A percentile compares a stretch with the other conserved stretches of the same genome.
These are phyloP conservation scores for Brachystomella parvula DNA, from an alignment of 1,140 invertebrate genomes.

Conservation along the genomic window DNA sequence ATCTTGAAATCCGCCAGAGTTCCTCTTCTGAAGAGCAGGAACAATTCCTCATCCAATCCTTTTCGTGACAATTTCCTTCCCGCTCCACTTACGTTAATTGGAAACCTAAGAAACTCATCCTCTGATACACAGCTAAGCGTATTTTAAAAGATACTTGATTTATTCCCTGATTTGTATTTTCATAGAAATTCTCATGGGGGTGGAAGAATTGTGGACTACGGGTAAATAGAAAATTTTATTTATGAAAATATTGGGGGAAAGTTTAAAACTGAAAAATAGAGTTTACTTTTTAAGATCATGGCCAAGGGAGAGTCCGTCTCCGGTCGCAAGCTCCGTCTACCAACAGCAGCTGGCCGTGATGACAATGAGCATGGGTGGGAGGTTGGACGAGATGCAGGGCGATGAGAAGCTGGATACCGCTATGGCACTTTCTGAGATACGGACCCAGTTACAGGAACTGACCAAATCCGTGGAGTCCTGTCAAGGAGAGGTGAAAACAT, in stretches of 20 bases:
- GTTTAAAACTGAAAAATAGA: conserved; percentile 8
- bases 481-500: conserved; percentile 65
- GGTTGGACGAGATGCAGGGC: conserved; percentile 77
- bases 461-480: conserved; percentile 88
- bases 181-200: not conserved
- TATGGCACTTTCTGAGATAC: conserved; percentile 79
- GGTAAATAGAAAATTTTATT: not conserved
- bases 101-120: too few species aligned
- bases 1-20: too few species aligned
- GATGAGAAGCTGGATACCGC: conserved; percentile 72
- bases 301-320: conserved; percentile 38
- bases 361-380: conserved; percentile 85
- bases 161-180: not conserved
- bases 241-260: conserved; percentile 35
- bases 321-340: conserved; percentile 28
- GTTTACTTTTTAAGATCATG: conserved; percentile 28
- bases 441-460: conserved; percentile 79
- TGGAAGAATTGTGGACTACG: not conserved
- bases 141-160: too few species aligned
- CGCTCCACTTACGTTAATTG: too few species aligned
- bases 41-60: too few species aligned
- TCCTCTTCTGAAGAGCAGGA: too few species aligned
- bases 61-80: too few species aligned
- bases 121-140: too few species aligned
- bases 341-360: conserved; percentile 92